These are phyloP conservation scores for Saturnia japonica DNA, from an alignment of 2,888 invertebrate species.

Conservation along the genomic window DNA sequence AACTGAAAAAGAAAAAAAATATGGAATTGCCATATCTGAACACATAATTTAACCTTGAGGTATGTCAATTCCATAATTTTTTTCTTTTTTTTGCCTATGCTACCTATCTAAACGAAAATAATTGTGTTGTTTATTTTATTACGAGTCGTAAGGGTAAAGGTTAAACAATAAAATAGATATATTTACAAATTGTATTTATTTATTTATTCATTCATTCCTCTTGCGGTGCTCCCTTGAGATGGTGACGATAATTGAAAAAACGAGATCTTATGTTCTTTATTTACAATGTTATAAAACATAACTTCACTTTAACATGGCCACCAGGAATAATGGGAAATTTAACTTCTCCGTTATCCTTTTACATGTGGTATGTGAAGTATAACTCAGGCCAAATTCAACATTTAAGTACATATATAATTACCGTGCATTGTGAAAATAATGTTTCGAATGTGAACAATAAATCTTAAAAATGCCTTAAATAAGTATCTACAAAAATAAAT, in stretches of 20 bases:
- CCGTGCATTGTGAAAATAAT: slow-evolving; percentile 3
- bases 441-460: background rate
- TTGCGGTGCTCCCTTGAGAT: slow-evolving; percentile 69
- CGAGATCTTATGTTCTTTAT: slow-evolving; percentile 66
- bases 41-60: too few relatives aligned
- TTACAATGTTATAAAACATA: slow-evolving; percentile 50
- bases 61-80: too few relatives aligned
- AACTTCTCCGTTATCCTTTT: background rate
- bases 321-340: slow-evolving; percentile 34
- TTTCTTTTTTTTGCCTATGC: too few relatives aligned
- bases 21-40: too few relatives aligned
- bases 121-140: background rate
- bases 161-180: background rate
- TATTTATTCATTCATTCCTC: slow-evolving; percentile 66
- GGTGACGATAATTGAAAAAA: slow-evolving; percentile 64
- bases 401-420: slow-evolving; percentile 21
- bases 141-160: background rate
- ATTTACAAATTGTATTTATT: slow-evolving; percentile 38
- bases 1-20: too few relatives aligned
- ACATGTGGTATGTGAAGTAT: slow-evolving; percentile 6
- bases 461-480: background rate
- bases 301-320: slow-evolving; percentile 50
- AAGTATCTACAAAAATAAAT: background rate
- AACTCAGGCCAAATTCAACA: background rate
- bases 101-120: background rate